Evolutionary conservation across 2,113 vertebrate species (phyloP).

Genomic region (Uria lomvia): DNA sequence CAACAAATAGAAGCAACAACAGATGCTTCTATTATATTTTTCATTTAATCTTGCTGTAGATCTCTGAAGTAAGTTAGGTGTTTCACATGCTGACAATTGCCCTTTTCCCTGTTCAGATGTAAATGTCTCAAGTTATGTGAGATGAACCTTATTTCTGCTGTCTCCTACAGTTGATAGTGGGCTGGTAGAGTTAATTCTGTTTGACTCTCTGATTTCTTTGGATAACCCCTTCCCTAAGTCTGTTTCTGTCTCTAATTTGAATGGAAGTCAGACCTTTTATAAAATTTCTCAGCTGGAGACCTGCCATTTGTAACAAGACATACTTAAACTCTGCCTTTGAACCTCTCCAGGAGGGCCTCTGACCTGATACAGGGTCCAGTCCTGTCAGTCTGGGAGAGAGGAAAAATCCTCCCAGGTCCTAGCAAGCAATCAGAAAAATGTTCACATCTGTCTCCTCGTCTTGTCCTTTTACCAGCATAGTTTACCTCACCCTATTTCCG

Average conservation of each 20-base stretch:
- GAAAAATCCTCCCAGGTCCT: background rate
- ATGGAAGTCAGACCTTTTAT: background rate
- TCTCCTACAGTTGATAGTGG: background rate
- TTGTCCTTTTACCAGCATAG: background rate
- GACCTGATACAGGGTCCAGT: background rate
- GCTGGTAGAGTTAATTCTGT: background rate
- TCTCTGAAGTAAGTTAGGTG: background rate
- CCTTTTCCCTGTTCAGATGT: background rate
- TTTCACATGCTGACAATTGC: background rate
- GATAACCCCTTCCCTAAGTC: background rate
- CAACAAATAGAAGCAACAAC: background rate
- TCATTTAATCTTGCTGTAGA: background rate
- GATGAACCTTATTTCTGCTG: background rate
- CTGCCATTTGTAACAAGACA: background rate
- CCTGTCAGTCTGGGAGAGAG: background rate
- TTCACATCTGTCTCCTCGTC: background rate
- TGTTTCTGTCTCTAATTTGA: background rate
- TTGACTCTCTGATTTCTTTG: background rate
- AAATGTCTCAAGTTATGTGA: background rate
- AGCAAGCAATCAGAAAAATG: background rate
- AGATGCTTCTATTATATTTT: background rate
- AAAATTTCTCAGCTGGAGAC: background rate
- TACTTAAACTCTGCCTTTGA: background rate
- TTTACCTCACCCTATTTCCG: background rate
- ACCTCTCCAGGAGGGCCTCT: background rate